Base-by-base conservation (phyloP, 2,797 vertebrate species). In the Urophycis tenuis region DNA sequence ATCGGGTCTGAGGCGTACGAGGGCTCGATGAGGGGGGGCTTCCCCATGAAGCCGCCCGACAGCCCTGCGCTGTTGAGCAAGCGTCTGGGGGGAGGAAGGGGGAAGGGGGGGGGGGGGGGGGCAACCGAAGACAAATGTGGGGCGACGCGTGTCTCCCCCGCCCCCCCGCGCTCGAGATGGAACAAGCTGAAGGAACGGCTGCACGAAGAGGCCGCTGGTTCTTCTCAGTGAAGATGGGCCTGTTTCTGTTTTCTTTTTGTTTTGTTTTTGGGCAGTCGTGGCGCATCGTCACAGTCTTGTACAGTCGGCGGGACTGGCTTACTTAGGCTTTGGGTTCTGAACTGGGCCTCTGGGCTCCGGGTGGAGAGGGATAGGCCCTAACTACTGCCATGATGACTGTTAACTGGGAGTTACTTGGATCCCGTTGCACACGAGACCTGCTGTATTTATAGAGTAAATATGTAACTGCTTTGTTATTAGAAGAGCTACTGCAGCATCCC, bases 61-160 rank as follows among this genome's bases (percentile, higher is more conserved):
- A n/a, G 83, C 34, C 32, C 86, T 81, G 84, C 77, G 87, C 85
- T 84, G 82, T 25, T 78, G 85, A 87, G 87, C 86, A 86, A 84
- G 87, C 78, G 5, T 22, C 0, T 8, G 53, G 79, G 79, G 84
- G 87, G 88, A 90, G 71, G n/a, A 81, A 74, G 36, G 49, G 6
- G 19, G 49, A 53, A 4, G 53, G 79, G 79, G 84, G 87, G 88
- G 90, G 71, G n/a, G 81, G 74, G 36, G 49, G 6, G 19, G 49
- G n/a, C 5, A 8, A 76, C 81, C 88, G 81, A 77, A 87, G 88
- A 86, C 88, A 91, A 93, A 93, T 88, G 85, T 72, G 71, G 88
- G 85, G 80, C 36, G 89, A 92, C 86, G 70, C 90, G 39, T n/a
- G n/a, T n/a, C n/a, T n/a, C n/a, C n/a, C n/a, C n/a, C n/a, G n/a